Conservation (phyloP, 2,888 invertebrate species). For the Cryptus armator region DNA sequence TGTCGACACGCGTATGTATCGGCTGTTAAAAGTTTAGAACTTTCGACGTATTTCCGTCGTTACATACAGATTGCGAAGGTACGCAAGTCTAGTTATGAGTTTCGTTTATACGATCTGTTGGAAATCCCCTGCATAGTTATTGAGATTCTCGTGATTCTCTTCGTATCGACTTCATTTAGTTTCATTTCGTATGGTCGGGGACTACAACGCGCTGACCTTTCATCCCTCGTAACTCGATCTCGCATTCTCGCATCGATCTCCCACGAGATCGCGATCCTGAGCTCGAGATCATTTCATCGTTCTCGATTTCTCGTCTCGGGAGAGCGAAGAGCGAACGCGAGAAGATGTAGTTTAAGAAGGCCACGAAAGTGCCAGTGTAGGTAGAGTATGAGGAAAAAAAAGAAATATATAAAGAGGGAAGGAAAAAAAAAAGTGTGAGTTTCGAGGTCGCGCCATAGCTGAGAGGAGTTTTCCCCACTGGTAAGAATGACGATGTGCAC, state of each 20-base stretch:
- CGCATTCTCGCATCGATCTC: conserved; percentile 31
- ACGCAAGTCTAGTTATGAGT: background rate
- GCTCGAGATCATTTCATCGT: conserved; percentile 35
- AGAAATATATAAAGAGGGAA: background rate
- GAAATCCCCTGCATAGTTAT: background rate
- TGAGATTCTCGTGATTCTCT: background rate
- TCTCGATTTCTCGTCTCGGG: conserved; percentile 19
- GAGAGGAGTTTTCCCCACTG: conserved; percentile 11
- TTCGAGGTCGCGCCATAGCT: conserved; percentile 3
- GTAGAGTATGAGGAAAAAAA: background rate
- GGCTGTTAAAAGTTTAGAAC: too few relatives aligned
- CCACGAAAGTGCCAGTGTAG: background rate
- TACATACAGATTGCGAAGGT: background rate
- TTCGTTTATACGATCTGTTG: background rate
- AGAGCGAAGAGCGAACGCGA: background rate
- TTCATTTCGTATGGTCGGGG: background rate
- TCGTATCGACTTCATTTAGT: background rate
- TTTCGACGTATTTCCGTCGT: too few relatives aligned
- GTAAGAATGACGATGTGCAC: conserved; percentile 27
- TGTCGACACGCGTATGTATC: too few relatives aligned
- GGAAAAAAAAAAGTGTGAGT: background rate
- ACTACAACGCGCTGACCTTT: conserved; percentile 5
- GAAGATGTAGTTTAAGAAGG: conserved; percentile 14
- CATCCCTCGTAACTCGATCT: background rate
- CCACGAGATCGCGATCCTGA: conserved; percentile 20